phyloP scores from a whole-genome alignment of 2,797 vertebrate genomes.

The Fistularia commersonii region DNA sequence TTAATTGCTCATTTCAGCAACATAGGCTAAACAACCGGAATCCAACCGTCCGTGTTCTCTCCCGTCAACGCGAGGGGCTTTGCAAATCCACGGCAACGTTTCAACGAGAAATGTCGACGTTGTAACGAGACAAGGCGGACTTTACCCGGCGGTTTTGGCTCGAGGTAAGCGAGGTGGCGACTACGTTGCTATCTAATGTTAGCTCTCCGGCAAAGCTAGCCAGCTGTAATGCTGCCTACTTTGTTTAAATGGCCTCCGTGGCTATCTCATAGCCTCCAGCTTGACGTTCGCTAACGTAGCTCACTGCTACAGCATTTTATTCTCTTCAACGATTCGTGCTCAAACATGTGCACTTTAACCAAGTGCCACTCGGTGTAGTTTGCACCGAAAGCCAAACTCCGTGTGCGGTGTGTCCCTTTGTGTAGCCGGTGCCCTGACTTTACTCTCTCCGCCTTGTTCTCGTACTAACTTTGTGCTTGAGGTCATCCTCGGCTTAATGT shows the following conservation, averaged over 20 bases:
- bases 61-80: conserved; percentile 23
- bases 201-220: conserved; percentile 51
- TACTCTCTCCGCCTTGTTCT: conserved; percentile 9
- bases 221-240: conserved; percentile 65
- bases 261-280: conserved; percentile 19
- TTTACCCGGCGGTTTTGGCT: conserved; percentile 77
- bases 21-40: conserved; percentile 58
- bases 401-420: conserved; percentile 53
- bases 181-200: conserved; percentile 36
- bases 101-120: conserved; percentile 62
- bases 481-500: too few species aligned
- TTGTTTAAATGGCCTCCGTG: conserved; percentile 73
- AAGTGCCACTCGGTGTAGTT: conserved; percentile 34
- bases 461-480: conserved; percentile 14
- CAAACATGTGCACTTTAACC: conserved; percentile 3
- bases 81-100: conserved; percentile 40
- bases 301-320: background rate
- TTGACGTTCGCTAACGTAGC: conserved; percentile 9
- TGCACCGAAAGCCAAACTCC: conserved; percentile 44
- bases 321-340: background rate
- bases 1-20: conserved; percentile 75
- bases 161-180: conserved; percentile 76
- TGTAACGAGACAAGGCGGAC: conserved; percentile 64
- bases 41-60: conserved; percentile 35
- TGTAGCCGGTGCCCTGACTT: conserved; percentile 41